Percentiles rank a stretch among this genome's conserved stretches.
phyloP scores from a whole-genome alignment of 1,140 invertebrate species.

The Gonatopus flavifemur region DNA sequence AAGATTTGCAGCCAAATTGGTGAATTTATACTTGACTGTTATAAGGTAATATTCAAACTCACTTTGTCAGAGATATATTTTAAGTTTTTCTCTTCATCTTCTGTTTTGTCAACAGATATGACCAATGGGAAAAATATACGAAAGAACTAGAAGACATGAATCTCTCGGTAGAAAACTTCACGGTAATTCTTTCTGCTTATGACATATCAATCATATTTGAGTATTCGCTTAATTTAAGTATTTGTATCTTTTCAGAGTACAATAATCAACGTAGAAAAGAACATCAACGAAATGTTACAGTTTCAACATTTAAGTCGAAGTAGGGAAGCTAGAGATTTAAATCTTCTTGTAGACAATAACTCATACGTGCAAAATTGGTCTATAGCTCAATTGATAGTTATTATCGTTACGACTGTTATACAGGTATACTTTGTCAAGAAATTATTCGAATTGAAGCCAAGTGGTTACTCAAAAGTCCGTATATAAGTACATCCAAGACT shows the following conservation, averaged over 20 bases:
- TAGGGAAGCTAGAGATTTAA: constrained; percentile 78
- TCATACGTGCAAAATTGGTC: constrained; percentile 86
- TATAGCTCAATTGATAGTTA: constrained; percentile 79
- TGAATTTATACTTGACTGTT: constrained; percentile 91
- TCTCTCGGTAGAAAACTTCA: constrained; percentile 88
- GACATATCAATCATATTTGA: not conserved
- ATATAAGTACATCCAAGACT: no score
- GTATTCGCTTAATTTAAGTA: not conserved
- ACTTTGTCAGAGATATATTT: not conserved
- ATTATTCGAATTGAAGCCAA: constrained; percentile 77
- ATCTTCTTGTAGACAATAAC: constrained; percentile 81
- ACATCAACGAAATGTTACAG: constrained; percentile 84
- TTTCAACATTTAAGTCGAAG: constrained; percentile 78
- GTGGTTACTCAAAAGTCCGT: constrained; percentile 63
- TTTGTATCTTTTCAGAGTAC: constrained; percentile 62
- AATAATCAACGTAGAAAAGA: constrained; percentile 75
- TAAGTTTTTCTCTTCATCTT: not conserved
- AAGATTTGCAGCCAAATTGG: constrained; percentile 86
- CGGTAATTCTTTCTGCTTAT: no score
- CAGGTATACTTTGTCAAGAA: constrained; percentile 89
- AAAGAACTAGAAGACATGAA: constrained; percentile 87
- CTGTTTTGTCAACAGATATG: constrained; percentile 65
- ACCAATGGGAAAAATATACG: constrained; percentile 90
- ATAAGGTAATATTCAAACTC: constrained; percentile 70
- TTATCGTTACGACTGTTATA: constrained; percentile 71